These are phyloP conservation scores for Amphipoea lucens DNA, from an alignment of 2,888 invertebrate species.

Conservation along the genomic window DNA sequence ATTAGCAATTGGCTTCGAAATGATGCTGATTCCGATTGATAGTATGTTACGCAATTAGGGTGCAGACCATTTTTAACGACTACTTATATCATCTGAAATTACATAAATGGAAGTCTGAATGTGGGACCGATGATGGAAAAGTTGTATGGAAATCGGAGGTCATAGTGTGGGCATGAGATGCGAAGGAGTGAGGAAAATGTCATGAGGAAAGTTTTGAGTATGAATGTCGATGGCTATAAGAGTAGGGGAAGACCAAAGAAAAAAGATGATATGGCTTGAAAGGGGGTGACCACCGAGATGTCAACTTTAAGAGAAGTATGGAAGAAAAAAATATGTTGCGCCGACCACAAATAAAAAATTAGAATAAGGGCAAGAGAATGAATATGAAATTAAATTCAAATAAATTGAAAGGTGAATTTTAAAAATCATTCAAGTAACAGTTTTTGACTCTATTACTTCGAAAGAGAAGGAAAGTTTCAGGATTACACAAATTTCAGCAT, in stretches of 20 bases:
- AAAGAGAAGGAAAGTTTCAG: not conserved
- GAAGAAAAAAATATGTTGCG: no score
- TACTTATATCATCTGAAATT: not conserved
- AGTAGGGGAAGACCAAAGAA: not conserved
- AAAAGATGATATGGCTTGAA: not conserved
- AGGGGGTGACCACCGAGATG: not conserved
- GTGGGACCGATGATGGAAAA: not conserved
- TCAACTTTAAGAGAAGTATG: no score
- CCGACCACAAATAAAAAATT: no score
- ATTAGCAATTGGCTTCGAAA: no score
- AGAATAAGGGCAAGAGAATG: no score
- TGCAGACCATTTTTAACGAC: no score
- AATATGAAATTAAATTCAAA: not conserved
- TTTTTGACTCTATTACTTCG: not conserved
- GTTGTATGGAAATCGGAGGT: not conserved
- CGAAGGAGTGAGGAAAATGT: not conserved
- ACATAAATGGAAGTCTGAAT: no score
- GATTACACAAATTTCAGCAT: slow-evolving; percentile 14
- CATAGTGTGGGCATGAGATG: no score
- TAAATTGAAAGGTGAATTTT: not conserved
- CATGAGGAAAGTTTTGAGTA: not conserved
- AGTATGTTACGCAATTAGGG: no score
- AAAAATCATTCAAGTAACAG: not conserved
- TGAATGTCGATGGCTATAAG: not conserved
- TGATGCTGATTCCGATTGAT: no score